phyloP scores from a whole-genome alignment of 2,797 vertebrate species.

The Gila robusta region DNA sequence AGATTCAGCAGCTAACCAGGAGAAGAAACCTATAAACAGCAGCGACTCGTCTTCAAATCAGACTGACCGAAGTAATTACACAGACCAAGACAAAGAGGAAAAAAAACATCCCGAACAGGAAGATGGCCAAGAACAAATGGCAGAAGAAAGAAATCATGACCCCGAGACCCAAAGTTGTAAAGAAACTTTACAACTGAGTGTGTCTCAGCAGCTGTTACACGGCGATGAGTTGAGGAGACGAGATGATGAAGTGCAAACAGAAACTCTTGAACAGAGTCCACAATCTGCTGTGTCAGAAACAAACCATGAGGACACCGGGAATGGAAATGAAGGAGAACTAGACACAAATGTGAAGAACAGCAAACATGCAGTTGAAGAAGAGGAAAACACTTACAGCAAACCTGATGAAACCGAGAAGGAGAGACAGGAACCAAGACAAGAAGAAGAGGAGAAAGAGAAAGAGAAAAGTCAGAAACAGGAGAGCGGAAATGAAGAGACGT shows the following conservation, averaged over 20 bases:
- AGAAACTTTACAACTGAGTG: too few species aligned
- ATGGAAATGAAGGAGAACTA: not conserved
- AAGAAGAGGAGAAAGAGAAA: not conserved
- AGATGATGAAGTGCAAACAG: not conserved
- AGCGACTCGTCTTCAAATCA: too few species aligned
- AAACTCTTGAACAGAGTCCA: not conserved
- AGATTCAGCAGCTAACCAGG: not conserved
- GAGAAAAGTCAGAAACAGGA: not conserved
- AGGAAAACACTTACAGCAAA: not conserved
- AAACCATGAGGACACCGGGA: not conserved
- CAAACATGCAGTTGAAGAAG: not conserved
- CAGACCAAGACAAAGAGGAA: too few species aligned
- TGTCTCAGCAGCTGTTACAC: too few species aligned
- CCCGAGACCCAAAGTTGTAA: too few species aligned
- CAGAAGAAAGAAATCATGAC: not conserved
- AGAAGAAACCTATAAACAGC: not conserved
- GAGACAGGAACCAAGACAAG: not conserved
- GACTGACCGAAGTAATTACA: not conserved
- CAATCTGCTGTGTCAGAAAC: not conserved
- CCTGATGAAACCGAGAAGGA: not conserved
- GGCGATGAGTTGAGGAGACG: too few species aligned
- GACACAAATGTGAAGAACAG: not conserved
- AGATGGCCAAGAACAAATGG: not conserved
- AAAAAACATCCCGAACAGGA: not conserved
- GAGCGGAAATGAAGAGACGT: too few species aligned